A percentile compares a stretch with the other conserved stretches of the same genome.
Conservation (phyloP, 2,888 invertebrate species). For the Notodonta ziczac region DNA sequence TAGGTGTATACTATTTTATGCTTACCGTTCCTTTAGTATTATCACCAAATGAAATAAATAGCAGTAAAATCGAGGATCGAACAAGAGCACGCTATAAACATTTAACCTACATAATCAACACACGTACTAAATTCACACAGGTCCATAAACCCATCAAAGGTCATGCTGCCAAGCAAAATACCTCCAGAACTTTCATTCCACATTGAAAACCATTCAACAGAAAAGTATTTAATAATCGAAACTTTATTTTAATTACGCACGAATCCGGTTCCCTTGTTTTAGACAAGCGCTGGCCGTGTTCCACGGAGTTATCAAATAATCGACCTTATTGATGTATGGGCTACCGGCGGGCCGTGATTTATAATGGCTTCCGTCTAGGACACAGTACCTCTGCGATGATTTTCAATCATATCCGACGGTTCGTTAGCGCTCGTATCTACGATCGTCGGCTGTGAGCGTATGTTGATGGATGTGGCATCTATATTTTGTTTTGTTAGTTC, state of each 20-base stretch:
- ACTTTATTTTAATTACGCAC: slow-evolving; percentile 66
- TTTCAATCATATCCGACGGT: slow-evolving; percentile 83
- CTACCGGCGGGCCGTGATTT: slow-evolving; percentile 79
- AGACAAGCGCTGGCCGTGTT: slow-evolving; percentile 61
- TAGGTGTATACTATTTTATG: no score
- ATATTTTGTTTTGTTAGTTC: slow-evolving; percentile 11
- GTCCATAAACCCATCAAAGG: slow-evolving; percentile 55
- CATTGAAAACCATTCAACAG: slow-evolving; percentile 53
- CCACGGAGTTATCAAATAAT: slow-evolving; percentile 76
- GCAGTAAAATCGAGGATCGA: no score
- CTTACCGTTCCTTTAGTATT: no score
- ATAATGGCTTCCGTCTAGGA: slow-evolving; percentile 83
- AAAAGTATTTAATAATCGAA: slow-evolving; percentile 59
- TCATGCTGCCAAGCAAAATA: slow-evolving; percentile 67
- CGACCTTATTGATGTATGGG: slow-evolving; percentile 81
- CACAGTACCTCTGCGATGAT: slow-evolving; percentile 81
- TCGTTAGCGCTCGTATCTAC: slow-evolving; percentile 78
- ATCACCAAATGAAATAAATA: no score
- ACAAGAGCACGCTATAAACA: slow-evolving; percentile 23
- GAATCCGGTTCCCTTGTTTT: slow-evolving; percentile 40
- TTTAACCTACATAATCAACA: not conserved
- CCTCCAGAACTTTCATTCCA: slow-evolving; percentile 59
- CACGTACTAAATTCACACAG: slow-evolving; percentile 29
- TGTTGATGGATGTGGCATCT: slow-evolving; percentile 56
- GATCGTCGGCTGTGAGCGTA: slow-evolving; percentile 47